Base-by-base conservation (phyloP, 2,888 invertebrate species). In the Pteria penguin region DNA sequence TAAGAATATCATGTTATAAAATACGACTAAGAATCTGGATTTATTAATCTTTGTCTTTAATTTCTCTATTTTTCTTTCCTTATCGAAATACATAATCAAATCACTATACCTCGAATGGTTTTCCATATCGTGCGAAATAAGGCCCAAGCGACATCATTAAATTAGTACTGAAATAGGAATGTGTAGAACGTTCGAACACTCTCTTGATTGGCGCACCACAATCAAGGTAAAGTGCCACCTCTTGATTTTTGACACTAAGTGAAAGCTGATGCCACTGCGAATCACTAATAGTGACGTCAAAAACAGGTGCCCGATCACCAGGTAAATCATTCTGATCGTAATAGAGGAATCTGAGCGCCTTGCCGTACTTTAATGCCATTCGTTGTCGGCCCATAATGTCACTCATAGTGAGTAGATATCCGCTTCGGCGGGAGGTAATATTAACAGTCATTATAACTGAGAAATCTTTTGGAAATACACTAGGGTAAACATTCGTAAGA, bases 61-160 rank as follows among this genome's bases (percentile, higher is more conserved):
- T n/a, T n/a, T n/a, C n/a, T n/a, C n/a, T n/a, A n/a, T n/a, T n/a
- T n/a, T n/a, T n/a, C n/a, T n/a, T n/a, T n/a, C n/a, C n/a, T n/a
- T n/a, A n/a, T n/a, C n/a, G n/a, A n/a, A n/a, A n/a, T n/a, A n/a
- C n/a, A n/a, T n/a, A n/a, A n/a, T n/a, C n/a, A n/a, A n/a, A n/a
- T n/a, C n/a, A n/a, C n/a, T n/a, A n/a, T 45, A 45, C 89, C 86
- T 88, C 82, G 78, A 89, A 89, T 5, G 82, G 75, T 0, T 74
- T 65, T 2, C 87, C 87, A 75, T 84, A 84, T 68, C 84, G 75
- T 1, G 84, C 81, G 74, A 86, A 87, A 60, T 86, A 86, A 1
- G 86, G 87, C 22, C 89, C 89, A 4, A 90, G 65, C 0, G 89
- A 82, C 54, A 87, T 76, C 81, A 89, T 86, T 4, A 89, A 55